Base-by-base conservation (phyloP, 2,113 vertebrate species). In the Eptesicus fuscus region DNA sequence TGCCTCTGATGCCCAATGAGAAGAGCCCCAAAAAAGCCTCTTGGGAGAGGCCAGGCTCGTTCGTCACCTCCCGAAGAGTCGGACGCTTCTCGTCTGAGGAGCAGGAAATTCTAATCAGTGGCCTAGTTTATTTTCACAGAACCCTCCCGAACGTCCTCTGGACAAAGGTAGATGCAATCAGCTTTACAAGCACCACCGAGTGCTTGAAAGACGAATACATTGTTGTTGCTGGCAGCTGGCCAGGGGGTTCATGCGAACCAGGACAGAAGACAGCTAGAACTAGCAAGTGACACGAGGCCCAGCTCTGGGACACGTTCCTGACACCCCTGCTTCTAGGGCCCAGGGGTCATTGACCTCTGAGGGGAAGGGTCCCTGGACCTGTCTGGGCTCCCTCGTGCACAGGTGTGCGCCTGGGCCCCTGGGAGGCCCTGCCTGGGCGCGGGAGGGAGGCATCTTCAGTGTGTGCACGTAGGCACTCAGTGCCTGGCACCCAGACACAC, bases 171-270 rank as follows among this genome's bases (percentile, higher is more conserved):
- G 98, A 98, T 98, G 67, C 1, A 49, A 97, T 98, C 96, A 59
- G 79, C 90, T 94, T 90, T 76, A 83, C 83, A 95, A 96, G 98
- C 97, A 84, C 93, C 83, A 9, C 63, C 9, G 96, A 71, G 95
- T 97, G 93, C 96, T 96, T 97, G 96, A 96, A 96, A 97, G 95
- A 95, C 97, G 93, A 98, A 96, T 77, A 89, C 96, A 73, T 89
- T 97, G 98, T 96, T 98, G 88, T 93, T 93, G 53, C 97, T 98
- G 98, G 98, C 98, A 32, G 80, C 23, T 11, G 47, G 93, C 98
- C 98, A 98, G 91, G 37, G 49, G 7, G 61, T 90, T 93, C 69
- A 70, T 67, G 11, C 17, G 9, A 91, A 91, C 84, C 90, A 82
- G 93, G 96, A 84, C 86, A 35, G 79, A 96, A 88, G 96, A 91